Evolutionary conservation across 2,113 vertebrate species (phyloP), one percentile per base, ranked within the genome.

Genomic region (Neolamprologus devosi): DNA sequence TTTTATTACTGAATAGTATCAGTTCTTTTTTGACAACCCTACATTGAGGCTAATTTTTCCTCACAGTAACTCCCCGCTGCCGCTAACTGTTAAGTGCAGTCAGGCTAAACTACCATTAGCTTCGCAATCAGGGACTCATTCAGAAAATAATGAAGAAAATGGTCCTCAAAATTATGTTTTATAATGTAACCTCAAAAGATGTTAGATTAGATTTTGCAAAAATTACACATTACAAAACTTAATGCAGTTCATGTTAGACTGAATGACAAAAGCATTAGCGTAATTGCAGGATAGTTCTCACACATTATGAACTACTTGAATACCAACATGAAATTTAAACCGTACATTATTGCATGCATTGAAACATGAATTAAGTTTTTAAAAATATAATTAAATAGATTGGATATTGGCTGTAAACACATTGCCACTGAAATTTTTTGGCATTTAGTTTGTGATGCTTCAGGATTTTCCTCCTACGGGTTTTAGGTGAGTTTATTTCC

Each of bases 361-460:
- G 73, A 78, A 78, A 51, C 26, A 33, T 28, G 2, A 28, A 47
- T 30, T 0, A 2, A 12, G 0, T 19, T 21, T 13, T 4, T 0
- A 5, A 78, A 78, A 26, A 28, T 42, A 49, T 19, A 28, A 49
- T 75, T 47, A 28, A 75, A 49, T 28, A 1, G 14, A 49, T 30
- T 49, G 70, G 17, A 78, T 19, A 28, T 49, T 49, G 73, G 16
- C 73, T 49, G 26, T 49, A 78, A 51, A 19, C 70, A 47, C 0
- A 47, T 47, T 47, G 1, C 70, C 70, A 47, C 23, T 75, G 9
- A 75, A 28, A 7, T 11, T 3, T 47, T 7, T 28, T 0, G 42
- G 3, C 3, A 47, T 17, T 28, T 28, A 75, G 23, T 28, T 7
- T 19, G 42, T 75, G 23, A 75, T 12, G 4, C 37, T 26, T 6